Evolutionary conservation across 2,888 invertebrate genomes (phyloP).

Genomic region (Netelia virgata): DNA sequence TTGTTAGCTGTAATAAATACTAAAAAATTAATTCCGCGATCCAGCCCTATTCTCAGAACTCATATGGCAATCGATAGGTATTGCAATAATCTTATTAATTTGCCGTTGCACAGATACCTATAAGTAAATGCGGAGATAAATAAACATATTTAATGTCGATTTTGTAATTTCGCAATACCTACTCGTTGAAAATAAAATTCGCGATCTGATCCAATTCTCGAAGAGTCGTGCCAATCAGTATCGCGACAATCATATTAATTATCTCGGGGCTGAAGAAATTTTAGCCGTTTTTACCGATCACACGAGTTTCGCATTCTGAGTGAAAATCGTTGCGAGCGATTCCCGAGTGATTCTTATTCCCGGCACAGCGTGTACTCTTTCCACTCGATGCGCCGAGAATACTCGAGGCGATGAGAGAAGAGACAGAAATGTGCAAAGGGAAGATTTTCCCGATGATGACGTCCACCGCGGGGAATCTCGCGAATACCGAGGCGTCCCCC

Average conservation of each 20-base stretch:
- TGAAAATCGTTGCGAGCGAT: slow-evolving; percentile 36
- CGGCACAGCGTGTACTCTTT: slow-evolving; percentile 63
- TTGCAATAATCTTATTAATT: not conserved
- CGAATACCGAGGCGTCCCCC: slow-evolving; percentile 82
- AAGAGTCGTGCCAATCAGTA: not conserved
- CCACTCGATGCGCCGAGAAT: slow-evolving; percentile 57
- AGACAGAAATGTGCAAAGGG: slow-evolving; percentile 70
- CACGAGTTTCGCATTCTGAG: slow-evolving; percentile 24
- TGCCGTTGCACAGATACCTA: not conserved
- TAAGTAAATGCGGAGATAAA: not conserved
- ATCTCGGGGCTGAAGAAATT: slow-evolving; percentile 13
- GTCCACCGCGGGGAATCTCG: slow-evolving; percentile 76
- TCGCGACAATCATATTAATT: not conserved
- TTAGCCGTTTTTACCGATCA: slow-evolving; percentile 15
- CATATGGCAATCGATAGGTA: too few relatives aligned
- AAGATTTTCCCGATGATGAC: slow-evolving; percentile 76
- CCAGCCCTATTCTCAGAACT: too few relatives aligned
- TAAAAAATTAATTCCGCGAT: too few relatives aligned
- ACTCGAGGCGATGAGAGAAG: slow-evolving; percentile 17
- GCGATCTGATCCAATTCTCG: not conserved
- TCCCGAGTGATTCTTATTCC: slow-evolving; percentile 60
- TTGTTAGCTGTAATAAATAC: too few relatives aligned
- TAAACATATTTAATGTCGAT: not conserved
- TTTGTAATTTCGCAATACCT: not conserved
- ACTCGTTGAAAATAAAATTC: not conserved